Conservation (phyloP, 2,888 invertebrate genomes). For the Athrips mouffetella region DNA sequence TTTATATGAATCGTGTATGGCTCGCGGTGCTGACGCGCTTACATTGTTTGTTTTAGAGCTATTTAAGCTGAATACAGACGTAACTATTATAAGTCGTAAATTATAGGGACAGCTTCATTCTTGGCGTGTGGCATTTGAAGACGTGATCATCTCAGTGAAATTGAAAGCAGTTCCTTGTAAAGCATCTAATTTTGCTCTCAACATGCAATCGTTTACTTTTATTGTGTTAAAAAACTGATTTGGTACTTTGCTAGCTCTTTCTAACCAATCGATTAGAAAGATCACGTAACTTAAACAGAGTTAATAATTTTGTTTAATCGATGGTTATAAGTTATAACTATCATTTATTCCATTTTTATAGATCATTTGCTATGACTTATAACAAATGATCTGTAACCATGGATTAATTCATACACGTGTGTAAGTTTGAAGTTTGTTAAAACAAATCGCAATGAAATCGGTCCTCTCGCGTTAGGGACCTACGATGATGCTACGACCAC, state of each 20-base stretch:
- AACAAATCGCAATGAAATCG: too few species aligned
- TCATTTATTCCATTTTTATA: too few species aligned
- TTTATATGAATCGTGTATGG: constrained; percentile 62
- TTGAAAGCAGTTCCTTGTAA: constrained; percentile 12
- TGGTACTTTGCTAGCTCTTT: background rate
- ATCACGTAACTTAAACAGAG: too few species aligned
- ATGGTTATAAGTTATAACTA: too few species aligned
- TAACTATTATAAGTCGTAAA: constrained; percentile 43
- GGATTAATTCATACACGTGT: too few species aligned
- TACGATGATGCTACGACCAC: too few species aligned
- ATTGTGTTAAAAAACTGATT: background rate
- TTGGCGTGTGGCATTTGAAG: constrained; percentile 46
- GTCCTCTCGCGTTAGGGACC: too few species aligned
- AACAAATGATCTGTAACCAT: too few species aligned
- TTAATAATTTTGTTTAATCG: too few species aligned
- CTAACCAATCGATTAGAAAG: background rate
- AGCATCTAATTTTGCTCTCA: background rate
- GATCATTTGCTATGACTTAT: too few species aligned
- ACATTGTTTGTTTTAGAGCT: constrained; percentile 67
- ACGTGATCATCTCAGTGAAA: constrained; percentile 17
- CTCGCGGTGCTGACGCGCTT: constrained; percentile 59
- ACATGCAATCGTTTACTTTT: background rate
- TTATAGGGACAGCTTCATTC: constrained; percentile 44
- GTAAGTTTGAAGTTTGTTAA: too few species aligned
- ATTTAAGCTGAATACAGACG: constrained; percentile 44